Evolutionary conservation across 1,140 invertebrate genomes (phyloP), one percentile per base, ranked within the genome.

Genomic region (Himalopsyche phryganea): DNA sequence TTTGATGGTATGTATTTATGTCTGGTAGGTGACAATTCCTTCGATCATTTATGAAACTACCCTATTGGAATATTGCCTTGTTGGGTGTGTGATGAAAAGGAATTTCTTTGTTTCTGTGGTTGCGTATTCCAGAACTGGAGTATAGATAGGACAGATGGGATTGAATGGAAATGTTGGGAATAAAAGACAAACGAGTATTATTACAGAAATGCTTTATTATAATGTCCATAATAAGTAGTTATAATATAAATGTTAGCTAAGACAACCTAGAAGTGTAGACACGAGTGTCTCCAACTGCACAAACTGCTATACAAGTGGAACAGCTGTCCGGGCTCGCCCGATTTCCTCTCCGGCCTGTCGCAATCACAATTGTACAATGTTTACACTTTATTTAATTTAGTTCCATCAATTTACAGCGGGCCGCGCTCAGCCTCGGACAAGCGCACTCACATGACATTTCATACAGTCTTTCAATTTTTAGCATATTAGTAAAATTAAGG

Each of bases 191-290:
- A 19, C 42, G 33, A 72, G 73, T 78, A 76, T 77, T 76, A 78
- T 77, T 78, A 78, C 76, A 78, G 75, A 77, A 77, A 78, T 77
- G 75, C 73, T 78, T 78, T 78, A 76, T 76, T 78, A 69, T 72
- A 76, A 78, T 77, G 74, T 77, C 76, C 74, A 76, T 76, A 76
- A 74, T 72, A 77, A 73, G 76, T 78, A 75, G 72, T 76, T 77
- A 72, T 74, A 73, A 76, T 77, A 77, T 76, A 76, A 76, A 77
- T 72, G 75, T 78, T 73, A 77, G 76, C 74, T 78, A 78, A 74
- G 74, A 77, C 75, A 77, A 77, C 74, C 76, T 78, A 76, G 71
- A 69, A 73, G 66, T 71, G 70, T 61, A 69, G 67, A 55, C 51
- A 60, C 20, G 32, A 11, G 51, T 60, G 60, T 61, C 59, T 46